phyloP scores from a whole-genome alignment of 2,888 invertebrate species.

The Thalpophila matura region DNA sequence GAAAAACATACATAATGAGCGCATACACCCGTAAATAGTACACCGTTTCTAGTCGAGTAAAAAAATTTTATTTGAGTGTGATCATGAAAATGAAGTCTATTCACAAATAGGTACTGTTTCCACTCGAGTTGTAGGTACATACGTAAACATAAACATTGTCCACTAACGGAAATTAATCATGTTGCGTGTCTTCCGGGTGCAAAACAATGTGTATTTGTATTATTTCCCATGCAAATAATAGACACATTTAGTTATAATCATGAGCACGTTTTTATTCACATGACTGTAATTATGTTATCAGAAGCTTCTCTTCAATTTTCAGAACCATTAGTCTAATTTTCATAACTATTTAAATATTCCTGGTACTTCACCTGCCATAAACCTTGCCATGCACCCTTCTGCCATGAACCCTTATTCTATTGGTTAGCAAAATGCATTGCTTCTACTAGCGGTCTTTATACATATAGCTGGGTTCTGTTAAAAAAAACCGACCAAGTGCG shows the following conservation, averaged over 20 bases:
- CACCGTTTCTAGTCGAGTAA: too few species aligned
- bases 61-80: too few species aligned
- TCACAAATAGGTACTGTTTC: not conserved
- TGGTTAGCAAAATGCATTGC: too few species aligned
- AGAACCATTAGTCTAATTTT: too few species aligned
- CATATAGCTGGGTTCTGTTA: too few species aligned
- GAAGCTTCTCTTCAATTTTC: not conserved
- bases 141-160: conserved; percentile 19
- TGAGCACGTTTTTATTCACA: conserved; percentile 22
- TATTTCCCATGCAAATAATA: conserved; percentile 47
- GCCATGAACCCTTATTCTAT: too few species aligned
- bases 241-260: conserved; percentile 15
- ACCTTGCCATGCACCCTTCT: too few species aligned
- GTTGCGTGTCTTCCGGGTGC: conserved; percentile 48
- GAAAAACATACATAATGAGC: not conserved
- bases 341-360: too few species aligned
- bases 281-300: conserved; percentile 14
- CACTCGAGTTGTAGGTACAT: not conserved
- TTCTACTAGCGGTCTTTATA: too few species aligned
- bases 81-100: not conserved
- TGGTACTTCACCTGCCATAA: too few species aligned
- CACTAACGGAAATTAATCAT: conserved; percentile 37
- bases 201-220: conserved; percentile 40
- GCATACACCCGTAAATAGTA: too few species aligned
- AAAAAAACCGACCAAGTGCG: too few species aligned